phyloP scores from a whole-genome alignment of 1,140 invertebrate species.

The Eumaeus atala region DNA sequence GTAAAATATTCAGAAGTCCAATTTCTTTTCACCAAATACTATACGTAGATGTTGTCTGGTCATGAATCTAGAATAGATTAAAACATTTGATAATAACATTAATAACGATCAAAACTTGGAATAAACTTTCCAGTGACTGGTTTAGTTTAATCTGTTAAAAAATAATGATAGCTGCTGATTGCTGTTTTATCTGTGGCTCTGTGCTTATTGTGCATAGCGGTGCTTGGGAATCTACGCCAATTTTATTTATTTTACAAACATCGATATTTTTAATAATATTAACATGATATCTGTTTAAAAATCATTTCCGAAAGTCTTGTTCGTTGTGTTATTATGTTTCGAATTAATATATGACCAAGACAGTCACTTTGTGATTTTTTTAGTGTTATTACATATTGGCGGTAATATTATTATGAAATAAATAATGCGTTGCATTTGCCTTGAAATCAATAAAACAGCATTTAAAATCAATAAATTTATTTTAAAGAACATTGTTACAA shows the following conservation, averaged over 20 bases:
- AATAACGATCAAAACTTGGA: too few species aligned
- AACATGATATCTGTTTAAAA: constrained; percentile 26
- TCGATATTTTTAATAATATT: constrained; percentile 35
- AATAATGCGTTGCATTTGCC: constrained; percentile 16
- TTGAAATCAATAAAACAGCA: constrained; percentile 12
- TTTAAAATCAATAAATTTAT: constrained; percentile 25
- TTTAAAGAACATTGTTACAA: constrained; percentile 34
- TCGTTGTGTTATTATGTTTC: constrained; percentile 13
- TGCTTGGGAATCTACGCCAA: constrained; percentile 55
- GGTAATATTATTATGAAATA: constrained; percentile 25
- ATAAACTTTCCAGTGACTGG: too few species aligned
- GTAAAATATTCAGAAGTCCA: too few species aligned
- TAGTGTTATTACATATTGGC: constrained; percentile 27
- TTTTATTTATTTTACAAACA: constrained; percentile 44
- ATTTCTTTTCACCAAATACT: too few species aligned
- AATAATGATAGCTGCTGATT: too few species aligned
- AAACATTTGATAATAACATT: too few species aligned
- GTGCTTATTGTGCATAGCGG: constrained; percentile 39
- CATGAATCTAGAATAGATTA: too few species aligned
- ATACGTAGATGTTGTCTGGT: too few species aligned
- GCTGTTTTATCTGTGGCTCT: neutral
- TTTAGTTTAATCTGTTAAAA: too few species aligned
- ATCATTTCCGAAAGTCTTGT: constrained; percentile 25
- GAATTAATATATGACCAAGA: constrained; percentile 17
- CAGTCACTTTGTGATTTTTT: constrained; percentile 19